phyloP scores from a whole-genome alignment of 2,888 invertebrate genomes.

The Acanthosepion pharaonis region DNA sequence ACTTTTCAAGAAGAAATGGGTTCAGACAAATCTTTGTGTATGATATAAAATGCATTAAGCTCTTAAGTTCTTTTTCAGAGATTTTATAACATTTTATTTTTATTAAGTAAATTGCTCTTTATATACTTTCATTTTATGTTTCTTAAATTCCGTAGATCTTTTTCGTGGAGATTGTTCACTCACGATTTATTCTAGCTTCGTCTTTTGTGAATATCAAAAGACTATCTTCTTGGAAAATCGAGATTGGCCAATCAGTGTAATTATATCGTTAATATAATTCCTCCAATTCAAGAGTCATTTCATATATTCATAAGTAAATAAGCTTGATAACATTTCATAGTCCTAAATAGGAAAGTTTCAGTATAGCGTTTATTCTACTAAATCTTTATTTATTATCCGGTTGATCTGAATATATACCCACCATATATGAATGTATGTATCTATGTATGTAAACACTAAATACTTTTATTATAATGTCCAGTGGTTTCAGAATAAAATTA shows the following conservation, averaged over 20 bases:
- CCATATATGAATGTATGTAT: not conserved
- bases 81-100: not conserved
- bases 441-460: not conserved
- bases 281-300: not conserved
- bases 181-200: not conserved
- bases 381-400: not conserved
- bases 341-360: not conserved
- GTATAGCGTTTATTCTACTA: not conserved
- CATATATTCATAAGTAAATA: not conserved
- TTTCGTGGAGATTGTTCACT: not conserved
- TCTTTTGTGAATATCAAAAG: not conserved
- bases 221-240: not conserved
- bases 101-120: not conserved
- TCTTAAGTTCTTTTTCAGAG: not conserved
- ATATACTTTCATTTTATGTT: not conserved
- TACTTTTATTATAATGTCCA: not conserved
- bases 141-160: not conserved
- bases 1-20: not conserved
- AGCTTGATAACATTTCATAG: not conserved
- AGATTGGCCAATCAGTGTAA: not conserved
- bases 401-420: not conserved
- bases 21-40: not conserved
- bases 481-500: no score
- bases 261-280: conserved; percentile 21
- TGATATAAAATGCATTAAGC: not conserved